Percentiles rank a stretch among this genome's conserved stretches.
Evolutionary conservation across 2,113 vertebrate species (phyloP).

Genomic region (Sula dactylatra): DNA sequence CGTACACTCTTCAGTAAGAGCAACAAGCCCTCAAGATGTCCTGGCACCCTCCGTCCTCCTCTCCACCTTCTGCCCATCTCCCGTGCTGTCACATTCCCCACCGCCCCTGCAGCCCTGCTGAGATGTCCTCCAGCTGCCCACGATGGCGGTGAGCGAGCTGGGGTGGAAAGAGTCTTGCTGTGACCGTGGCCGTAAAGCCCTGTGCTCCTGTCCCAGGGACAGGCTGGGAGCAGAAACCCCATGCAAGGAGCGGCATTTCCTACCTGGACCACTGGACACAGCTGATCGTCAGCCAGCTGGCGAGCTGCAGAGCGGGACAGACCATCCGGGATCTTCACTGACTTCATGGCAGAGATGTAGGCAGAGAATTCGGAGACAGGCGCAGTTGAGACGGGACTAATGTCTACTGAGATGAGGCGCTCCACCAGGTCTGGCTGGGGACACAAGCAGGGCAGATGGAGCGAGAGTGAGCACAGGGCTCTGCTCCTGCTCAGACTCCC

Average conservation of each 20-base stretch:
- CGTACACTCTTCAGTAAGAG: fast-evolving
- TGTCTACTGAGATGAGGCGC: constrained; percentile 87
- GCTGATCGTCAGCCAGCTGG: constrained; percentile 85
- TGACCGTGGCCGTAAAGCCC: neutral
- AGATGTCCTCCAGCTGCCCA: neutral
- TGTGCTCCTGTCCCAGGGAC: neutral
- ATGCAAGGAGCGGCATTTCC: neutral
- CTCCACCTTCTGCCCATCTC: neutral
- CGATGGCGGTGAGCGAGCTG: fast-evolving
- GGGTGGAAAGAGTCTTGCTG: neutral
- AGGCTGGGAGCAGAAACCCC: neutral
- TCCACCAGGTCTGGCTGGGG: constrained; percentile 88
- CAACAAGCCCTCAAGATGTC: neutral
- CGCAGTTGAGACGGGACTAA: constrained; percentile 75
- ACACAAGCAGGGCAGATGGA: neutral
- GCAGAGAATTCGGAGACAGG: constrained; percentile 68
- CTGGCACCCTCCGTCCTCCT: neutral
- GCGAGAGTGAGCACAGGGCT: fast-evolving
- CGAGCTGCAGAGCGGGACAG: constrained; percentile 84
- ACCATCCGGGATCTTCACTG: constrained; percentile 76
- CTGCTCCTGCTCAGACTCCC: neutral
- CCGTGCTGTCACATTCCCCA: neutral
- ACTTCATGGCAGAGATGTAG: constrained; percentile 87
- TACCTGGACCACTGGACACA: constrained; percentile 81
- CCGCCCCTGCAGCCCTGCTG: neutral